Conservation (phyloP, 1,140 invertebrate species). For the Drosophila repleta region DNA sequence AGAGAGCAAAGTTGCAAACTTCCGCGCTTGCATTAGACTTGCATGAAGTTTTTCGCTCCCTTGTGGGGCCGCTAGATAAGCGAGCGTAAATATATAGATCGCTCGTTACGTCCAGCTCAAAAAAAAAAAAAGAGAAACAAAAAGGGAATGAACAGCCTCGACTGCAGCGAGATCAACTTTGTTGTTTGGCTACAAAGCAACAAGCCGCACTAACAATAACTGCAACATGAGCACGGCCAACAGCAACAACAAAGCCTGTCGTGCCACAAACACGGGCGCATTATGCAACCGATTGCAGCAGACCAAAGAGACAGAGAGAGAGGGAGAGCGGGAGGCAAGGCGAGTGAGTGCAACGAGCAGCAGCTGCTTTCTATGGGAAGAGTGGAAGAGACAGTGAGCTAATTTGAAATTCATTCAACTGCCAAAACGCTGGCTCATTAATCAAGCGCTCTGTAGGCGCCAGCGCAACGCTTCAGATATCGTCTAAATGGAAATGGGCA, state of each 20-base stretch:
- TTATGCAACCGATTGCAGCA: conserved; percentile 69
- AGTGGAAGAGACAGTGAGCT: conserved; percentile 58
- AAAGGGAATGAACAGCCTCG: conserved; percentile 57
- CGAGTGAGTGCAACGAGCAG: conserved; percentile 1
- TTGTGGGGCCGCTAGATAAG: conserved; percentile 27
- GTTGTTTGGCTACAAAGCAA: conserved; percentile 57
- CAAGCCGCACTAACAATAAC: conserved; percentile 76
- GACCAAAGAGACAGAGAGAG: conserved; percentile 32
- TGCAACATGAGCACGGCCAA: conserved; percentile 70
- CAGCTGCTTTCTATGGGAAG: conserved; percentile 63
- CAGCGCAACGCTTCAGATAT: conserved; percentile 7
- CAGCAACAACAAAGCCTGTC: conserved; percentile 60
- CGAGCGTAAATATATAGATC: conserved; percentile 24
- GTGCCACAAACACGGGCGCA: conserved; percentile 58
- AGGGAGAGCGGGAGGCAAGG: too few relatives aligned
- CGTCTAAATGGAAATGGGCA: conserved; percentile 23
- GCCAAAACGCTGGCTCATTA: conserved; percentile 62
- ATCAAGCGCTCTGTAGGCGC: conserved; percentile 54
- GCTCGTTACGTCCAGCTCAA: conserved; percentile 32
- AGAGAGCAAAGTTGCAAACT: conserved; percentile 14
- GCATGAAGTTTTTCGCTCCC: conserved; percentile 21
- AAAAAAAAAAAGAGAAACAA: conserved; percentile 15
- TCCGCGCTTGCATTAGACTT: conserved; percentile 34
- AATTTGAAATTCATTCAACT: conserved; percentile 78
- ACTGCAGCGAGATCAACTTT: conserved; percentile 35